phyloP scores from a whole-genome alignment of 2,113 vertebrate species.

The Cebidichthys violaceus region DNA sequence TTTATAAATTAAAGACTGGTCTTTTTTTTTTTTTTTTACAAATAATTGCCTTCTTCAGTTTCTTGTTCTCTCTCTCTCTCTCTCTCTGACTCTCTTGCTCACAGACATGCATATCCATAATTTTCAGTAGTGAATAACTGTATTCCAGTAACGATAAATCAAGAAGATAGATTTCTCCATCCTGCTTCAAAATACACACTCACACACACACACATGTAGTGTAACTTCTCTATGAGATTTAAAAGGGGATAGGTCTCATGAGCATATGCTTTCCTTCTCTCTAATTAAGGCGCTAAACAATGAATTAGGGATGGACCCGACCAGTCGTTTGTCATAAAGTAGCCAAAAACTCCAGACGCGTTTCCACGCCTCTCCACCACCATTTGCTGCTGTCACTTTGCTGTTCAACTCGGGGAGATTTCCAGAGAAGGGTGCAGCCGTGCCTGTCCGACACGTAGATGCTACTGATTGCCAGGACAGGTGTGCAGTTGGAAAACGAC shows the following conservation, averaged over 20 bases:
- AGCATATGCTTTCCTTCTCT: slow-evolving; percentile 53
- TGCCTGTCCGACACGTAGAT: slow-evolving; percentile 53
- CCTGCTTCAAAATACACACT: slow-evolving; percentile 6
- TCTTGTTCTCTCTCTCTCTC: background rate
- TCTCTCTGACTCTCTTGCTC: background rate
- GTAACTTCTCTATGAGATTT: slow-evolving; percentile 21
- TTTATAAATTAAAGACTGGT: slow-evolving; percentile 22
- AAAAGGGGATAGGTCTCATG: slow-evolving; percentile 3
- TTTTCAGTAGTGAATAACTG: slow-evolving; percentile 4
- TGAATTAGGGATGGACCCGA: slow-evolving; percentile 41
- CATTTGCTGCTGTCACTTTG: slow-evolving; percentile 60
- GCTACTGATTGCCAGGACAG: slow-evolving; percentile 47
- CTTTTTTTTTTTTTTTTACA: background rate
- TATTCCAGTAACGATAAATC: slow-evolving; percentile 49
- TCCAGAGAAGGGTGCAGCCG: slow-evolving; percentile 37
- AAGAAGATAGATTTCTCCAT: slow-evolving; percentile 31
- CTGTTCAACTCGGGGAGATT: slow-evolving; percentile 37
- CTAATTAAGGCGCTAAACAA: slow-evolving; percentile 61
- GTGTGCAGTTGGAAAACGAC: slow-evolving; percentile 54
- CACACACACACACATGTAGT: background rate
- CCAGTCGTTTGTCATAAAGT: slow-evolving; percentile 50
- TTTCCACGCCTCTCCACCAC: slow-evolving; percentile 14
- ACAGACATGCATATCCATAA: background rate
- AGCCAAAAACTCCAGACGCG: slow-evolving; percentile 39
- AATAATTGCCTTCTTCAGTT: background rate